Evolutionary conservation across 2,113 vertebrate species (phyloP).

Genomic region (Tautogolabrus adspersus): DNA sequence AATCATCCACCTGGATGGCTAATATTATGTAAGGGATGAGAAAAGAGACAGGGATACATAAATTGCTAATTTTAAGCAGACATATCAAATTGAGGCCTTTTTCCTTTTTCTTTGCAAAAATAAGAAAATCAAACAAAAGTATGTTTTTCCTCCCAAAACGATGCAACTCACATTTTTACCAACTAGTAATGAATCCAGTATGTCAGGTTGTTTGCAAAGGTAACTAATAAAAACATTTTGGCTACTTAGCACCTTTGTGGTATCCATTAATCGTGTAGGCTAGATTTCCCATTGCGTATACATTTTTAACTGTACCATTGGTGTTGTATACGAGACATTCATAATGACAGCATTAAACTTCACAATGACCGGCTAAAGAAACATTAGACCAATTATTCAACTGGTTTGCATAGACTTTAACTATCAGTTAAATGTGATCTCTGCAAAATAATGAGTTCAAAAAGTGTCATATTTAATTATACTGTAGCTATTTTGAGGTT

Average conservation of each 20-base stretch:
- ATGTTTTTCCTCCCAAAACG: neutral
- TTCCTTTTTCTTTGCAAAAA: constrained; percentile 19
- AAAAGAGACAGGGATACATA: constrained; percentile 14
- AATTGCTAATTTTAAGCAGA: constrained; percentile 9
- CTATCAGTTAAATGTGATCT: no score
- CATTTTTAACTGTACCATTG: constrained; percentile 13
- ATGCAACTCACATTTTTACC: constrained; percentile 37
- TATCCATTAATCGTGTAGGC: constrained; percentile 38
- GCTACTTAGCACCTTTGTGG: constrained; percentile 37
- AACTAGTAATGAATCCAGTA: neutral
- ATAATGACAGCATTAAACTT: neutral
- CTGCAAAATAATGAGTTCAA: no score
- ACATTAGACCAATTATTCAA: neutral
- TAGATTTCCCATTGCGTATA: constrained; percentile 5
- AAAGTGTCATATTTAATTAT: neutral
- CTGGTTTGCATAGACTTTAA: neutral
- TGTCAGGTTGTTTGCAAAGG: constrained; percentile 34
- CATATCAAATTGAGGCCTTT: constrained; percentile 15
- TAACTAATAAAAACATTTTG: constrained; percentile 37
- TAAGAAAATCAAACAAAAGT: neutral
- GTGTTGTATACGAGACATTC: neutral
- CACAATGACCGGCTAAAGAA: neutral
- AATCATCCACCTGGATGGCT: constrained; percentile 25
- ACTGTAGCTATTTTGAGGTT: neutral
- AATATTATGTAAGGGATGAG: constrained; percentile 49